A percentile compares a stretch with the other conserved stretches of the same genome.
Conservation (phyloP, 2,797 vertebrate genomes). For the Clarias laeviceps region DNA sequence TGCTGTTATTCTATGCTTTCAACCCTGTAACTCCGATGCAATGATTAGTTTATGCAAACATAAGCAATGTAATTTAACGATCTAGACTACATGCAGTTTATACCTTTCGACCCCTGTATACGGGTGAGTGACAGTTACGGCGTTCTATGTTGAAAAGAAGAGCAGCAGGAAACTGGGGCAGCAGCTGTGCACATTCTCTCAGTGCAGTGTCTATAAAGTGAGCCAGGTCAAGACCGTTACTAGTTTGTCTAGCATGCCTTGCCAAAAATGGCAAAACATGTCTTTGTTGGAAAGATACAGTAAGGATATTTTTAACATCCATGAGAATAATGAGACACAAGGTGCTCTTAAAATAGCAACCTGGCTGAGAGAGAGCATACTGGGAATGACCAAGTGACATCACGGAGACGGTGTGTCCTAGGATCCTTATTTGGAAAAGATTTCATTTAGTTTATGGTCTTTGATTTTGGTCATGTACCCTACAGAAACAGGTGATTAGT, state of each 20-base stretch:
- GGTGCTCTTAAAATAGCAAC: neutral
- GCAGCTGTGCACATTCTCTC: neutral
- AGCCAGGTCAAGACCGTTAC: slow-evolving; percentile 7
- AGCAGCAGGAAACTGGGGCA: neutral
- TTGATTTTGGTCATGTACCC: neutral
- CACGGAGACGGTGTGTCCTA: neutral
- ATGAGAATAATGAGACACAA: neutral
- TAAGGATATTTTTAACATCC: neutral
- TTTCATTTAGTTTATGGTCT: neutral
- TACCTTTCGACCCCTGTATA: neutral
- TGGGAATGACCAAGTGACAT: neutral
- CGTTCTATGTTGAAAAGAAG: neutral
- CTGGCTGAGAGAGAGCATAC: neutral
- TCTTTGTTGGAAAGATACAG: neutral
- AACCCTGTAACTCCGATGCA: neutral
- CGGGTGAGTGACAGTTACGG: neutral
- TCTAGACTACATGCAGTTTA: neutral
- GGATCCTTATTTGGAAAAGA: neutral
- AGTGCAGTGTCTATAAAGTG: neutral
- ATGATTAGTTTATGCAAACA: neutral
- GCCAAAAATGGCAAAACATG: neutral
- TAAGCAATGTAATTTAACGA: neutral
- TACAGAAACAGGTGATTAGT: neutral
- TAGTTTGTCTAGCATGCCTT: neutral
- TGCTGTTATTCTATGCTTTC: neutral